Evolutionary conservation across 1,140 invertebrate genomes (phyloP).

Genomic region (Panagrolaimus sp.): DNA sequence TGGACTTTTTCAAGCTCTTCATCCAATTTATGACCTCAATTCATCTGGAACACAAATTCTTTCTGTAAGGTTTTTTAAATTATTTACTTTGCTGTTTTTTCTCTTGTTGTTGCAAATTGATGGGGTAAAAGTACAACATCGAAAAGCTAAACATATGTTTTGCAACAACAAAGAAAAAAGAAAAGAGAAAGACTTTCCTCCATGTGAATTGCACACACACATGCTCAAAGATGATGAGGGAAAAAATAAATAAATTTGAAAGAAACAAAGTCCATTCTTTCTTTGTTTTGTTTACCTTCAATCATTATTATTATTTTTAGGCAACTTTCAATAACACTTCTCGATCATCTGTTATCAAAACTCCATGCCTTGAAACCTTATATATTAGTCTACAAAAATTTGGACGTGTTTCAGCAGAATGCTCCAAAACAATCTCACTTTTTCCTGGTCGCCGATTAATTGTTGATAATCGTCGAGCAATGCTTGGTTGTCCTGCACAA

Average conservation of each 20-base stretch:
- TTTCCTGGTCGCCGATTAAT: slow-evolving; percentile 36
- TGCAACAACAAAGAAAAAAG: neutral
- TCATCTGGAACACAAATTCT: slow-evolving; percentile 24
- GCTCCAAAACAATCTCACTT: slow-evolving; percentile 18
- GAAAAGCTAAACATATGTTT: too few species aligned
- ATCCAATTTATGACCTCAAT: slow-evolving; percentile 24
- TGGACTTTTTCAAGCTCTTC: slow-evolving; percentile 29
- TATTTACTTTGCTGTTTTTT: slow-evolving; percentile 5
- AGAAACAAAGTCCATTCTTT: neutral
- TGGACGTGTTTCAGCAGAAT: slow-evolving; percentile 35
- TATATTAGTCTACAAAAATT: slow-evolving; percentile 38
- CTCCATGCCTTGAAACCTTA: slow-evolving; percentile 34
- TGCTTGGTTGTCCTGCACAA: slow-evolving; percentile 38
- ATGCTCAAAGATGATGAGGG: too few species aligned
- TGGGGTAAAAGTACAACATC: too few species aligned
- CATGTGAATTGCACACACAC: slow-evolving; percentile 16
- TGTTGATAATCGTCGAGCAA: slow-evolving; percentile 32
- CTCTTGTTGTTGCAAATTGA: too few species aligned
- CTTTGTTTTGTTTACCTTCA: neutral
- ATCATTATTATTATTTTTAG: slow-evolving; percentile 23
- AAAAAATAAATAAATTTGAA: too few species aligned
- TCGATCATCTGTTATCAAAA: slow-evolving; percentile 33
- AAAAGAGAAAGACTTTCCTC: slow-evolving; percentile 2
- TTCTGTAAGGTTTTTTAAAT: slow-evolving; percentile 23
- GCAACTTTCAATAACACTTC: slow-evolving; percentile 40